phyloP scores from a whole-genome alignment of 2,113 vertebrate species.

The Andinoacara biseriatus region DNA sequence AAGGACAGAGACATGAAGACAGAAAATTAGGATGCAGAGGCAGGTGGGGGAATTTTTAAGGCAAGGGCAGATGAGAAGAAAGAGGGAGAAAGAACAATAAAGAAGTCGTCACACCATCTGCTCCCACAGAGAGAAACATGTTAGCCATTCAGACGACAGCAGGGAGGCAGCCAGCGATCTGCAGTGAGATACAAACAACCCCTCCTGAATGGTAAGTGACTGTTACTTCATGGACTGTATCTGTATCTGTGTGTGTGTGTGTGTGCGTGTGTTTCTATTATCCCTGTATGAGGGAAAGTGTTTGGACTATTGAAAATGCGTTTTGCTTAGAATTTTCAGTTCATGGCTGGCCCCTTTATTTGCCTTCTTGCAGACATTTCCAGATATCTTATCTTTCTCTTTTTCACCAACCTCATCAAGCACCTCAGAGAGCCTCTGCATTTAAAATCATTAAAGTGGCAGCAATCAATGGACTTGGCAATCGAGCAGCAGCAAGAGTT shows the following conservation, averaged over 20 bases:
- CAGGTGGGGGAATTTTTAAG: slow-evolving; percentile 9
- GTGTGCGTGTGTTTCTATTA: neutral
- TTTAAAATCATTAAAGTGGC: neutral
- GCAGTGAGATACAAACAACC: slow-evolving; percentile 44
- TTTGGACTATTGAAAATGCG: neutral
- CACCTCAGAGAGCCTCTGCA: neutral
- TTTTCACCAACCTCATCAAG: neutral
- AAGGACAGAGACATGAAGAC: slow-evolving; percentile 21
- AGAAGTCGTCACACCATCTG: slow-evolving; percentile 54
- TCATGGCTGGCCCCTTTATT: neutral
- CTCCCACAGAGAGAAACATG: slow-evolving; percentile 47
- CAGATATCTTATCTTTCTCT: neutral
- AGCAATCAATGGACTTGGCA: neutral
- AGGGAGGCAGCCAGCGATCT: slow-evolving; percentile 35
- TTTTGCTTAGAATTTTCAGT: neutral
- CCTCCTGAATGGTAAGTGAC: slow-evolving; percentile 67
- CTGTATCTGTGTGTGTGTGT: neutral
- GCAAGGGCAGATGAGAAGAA: neutral
- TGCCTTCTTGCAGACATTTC: slow-evolving; percentile 18
- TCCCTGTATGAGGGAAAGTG: neutral
- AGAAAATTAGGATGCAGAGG: neutral
- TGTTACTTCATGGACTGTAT: slow-evolving; percentile 5
- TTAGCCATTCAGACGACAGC: slow-evolving; percentile 39
- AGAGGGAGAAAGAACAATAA: slow-evolving; percentile 24
- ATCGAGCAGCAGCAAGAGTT: neutral